Percentiles rank a stretch among this genome's conserved stretches.
Conservation (phyloP, 2,888 invertebrate genomes). For the Sipha maydis region DNA sequence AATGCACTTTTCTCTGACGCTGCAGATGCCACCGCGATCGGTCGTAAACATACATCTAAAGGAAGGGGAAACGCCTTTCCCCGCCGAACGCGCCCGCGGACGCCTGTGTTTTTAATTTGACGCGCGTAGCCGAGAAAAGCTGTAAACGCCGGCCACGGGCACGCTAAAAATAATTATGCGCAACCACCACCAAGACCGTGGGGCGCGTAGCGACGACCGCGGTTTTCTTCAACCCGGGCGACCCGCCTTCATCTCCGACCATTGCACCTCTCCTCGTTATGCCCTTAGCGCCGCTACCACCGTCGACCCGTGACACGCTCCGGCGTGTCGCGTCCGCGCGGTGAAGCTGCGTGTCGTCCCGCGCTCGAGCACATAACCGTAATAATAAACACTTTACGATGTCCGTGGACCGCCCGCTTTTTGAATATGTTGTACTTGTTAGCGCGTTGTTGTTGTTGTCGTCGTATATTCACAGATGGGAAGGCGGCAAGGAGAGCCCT, state of each 20-base stretch:
- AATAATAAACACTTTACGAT: background rate
- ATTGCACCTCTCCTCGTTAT: background rate
- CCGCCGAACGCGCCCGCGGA: background rate
- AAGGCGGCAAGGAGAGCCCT: background rate
- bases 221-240: no score
- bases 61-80: background rate
- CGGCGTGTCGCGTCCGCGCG: no score
- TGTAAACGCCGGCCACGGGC: conserved; percentile 13
- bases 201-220: no score
- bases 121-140: conserved; percentile 16
- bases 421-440: no score
- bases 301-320: no score
- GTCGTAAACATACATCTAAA: conserved; percentile 2
- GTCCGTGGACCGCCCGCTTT: background rate
- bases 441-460: no score
- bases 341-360: background rate
- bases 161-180: conserved; percentile 27
- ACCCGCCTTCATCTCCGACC: background rate
- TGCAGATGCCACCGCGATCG: background rate
- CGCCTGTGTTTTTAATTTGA: conserved; percentile 15
- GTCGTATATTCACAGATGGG: no score
- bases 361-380: background rate
- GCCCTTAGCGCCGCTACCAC: no score
- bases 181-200: background rate
- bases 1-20: conserved; percentile 32